Conservation (phyloP, 1,140 invertebrate genomes). For the Dinothrombium tinctorium region DNA sequence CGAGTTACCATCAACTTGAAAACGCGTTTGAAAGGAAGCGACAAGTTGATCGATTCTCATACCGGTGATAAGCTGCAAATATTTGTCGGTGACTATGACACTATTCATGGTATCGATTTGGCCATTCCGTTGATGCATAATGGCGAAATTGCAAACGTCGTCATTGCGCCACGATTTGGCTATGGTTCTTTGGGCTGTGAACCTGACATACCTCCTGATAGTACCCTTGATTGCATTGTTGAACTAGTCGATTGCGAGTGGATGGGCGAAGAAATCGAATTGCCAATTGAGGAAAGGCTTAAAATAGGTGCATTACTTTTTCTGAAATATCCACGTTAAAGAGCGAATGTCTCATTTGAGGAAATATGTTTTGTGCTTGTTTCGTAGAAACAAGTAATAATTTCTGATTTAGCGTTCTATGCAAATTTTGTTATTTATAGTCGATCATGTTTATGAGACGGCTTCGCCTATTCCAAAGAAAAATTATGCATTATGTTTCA, state of each 20-base stretch:
- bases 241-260: constrained; percentile 37
- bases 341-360: background rate
- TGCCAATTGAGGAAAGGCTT: constrained; percentile 31
- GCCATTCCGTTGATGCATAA: constrained; percentile 54
- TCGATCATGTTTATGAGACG: too few relatives aligned
- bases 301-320: constrained; percentile 26
- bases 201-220: constrained; percentile 36
- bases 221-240: constrained; percentile 34
- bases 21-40: constrained; percentile 34
- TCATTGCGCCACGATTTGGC: constrained; percentile 31
- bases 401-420: background rate
- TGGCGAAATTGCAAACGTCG: constrained; percentile 41
- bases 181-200: constrained; percentile 21
- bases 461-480: too few relatives aligned
- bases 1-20: constrained; percentile 39
- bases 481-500: too few relatives aligned
- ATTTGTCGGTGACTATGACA: constrained; percentile 53
- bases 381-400: background rate
- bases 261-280: constrained; percentile 34
- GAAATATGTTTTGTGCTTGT: background rate
- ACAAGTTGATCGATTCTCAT: constrained; percentile 29
- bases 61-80: constrained; percentile 34
- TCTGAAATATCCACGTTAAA: too few relatives aligned
- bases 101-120: constrained; percentile 37
- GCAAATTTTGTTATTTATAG: background rate